Evolutionary conservation across 2,797 vertebrate genomes (phyloP).

Genomic region (Toxotes lorentzi): DNA sequence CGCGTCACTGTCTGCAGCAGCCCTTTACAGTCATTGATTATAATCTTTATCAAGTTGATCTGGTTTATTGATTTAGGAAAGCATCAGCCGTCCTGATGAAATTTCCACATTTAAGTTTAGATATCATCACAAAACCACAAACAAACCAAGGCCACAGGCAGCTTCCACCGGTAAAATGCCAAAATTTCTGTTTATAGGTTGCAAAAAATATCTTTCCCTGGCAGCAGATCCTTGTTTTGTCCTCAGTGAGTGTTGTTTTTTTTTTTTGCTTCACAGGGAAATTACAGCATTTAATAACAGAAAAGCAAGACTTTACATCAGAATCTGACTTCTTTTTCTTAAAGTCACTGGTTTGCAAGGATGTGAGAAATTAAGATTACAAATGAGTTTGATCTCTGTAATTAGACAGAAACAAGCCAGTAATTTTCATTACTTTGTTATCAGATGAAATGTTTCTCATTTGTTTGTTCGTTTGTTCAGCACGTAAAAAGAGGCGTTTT

Average conservation of each 20-base stretch:
- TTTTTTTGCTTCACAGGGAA: conserved; percentile 35
- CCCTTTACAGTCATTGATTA: conserved; percentile 33
- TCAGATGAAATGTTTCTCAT: conserved; percentile 8
- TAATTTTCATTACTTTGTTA: conserved; percentile 5
- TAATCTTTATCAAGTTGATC: conserved; percentile 29
- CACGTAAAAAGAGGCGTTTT: not conserved
- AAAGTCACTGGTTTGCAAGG: conserved; percentile 4
- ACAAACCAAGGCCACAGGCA: conserved; percentile 37
- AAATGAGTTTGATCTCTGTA: conserved; percentile 44
- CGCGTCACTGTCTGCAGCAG: conserved; percentile 1
- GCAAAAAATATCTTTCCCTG: conserved; percentile 32
- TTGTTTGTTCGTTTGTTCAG: not conserved
- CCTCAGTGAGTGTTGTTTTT: conserved; percentile 32
- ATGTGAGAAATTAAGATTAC: conserved; percentile 27
- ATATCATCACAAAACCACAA: conserved; percentile 19
- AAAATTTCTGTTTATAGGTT: conserved; percentile 37
- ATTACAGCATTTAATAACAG: conserved; percentile 44
- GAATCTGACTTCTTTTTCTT: conserved; percentile 4
- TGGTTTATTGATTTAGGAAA: conserved; percentile 19
- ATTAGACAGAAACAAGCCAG: conserved; percentile 21
- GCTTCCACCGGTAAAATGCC: conserved; percentile 15
- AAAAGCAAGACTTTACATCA: conserved; percentile 26
- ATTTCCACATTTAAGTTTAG: conserved; percentile 31
- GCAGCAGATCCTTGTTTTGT: conserved; percentile 53
- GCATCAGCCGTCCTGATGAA: conserved; percentile 12